Evolutionary conservation across 2,888 invertebrate genomes (phyloP).

Genomic region (Protonemura montana): DNA sequence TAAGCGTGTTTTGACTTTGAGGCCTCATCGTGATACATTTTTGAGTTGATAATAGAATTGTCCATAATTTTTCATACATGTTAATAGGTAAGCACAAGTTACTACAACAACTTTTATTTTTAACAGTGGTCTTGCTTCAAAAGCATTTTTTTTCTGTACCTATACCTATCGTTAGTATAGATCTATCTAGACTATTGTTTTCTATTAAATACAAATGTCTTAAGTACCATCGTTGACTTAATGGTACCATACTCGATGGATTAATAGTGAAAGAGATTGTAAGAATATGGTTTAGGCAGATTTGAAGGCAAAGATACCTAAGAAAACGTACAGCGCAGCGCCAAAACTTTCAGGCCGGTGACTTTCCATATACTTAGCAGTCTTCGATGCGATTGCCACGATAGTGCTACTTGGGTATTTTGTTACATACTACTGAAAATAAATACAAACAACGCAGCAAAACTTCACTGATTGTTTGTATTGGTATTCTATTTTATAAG

Average conservation of each 20-base stretch:
- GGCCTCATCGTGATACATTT: too few relatives aligned
- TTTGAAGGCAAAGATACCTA: conserved; percentile 20
- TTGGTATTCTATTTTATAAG: neutral
- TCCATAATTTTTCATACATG: too few relatives aligned
- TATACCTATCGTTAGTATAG: neutral
- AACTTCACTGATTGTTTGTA: neutral
- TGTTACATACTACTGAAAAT: neutral
- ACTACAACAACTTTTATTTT: neutral
- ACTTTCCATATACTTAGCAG: neutral
- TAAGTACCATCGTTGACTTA: too few relatives aligned
- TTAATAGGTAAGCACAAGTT: neutral
- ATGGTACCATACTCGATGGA: neutral
- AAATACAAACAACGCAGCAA: neutral
- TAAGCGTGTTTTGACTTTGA: too few relatives aligned
- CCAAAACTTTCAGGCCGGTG: too few relatives aligned
- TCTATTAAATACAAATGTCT: conserved; percentile 8
- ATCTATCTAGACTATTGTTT: neutral
- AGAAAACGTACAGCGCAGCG: neutral
- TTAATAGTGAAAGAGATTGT: neutral
- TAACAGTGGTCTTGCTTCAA: conserved; percentile 12
- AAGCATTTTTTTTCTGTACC: neutral
- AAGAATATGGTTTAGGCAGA: neutral
- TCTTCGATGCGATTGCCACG: neutral
- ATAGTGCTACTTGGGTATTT: neutral
- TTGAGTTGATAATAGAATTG: too few relatives aligned